Evolutionary conservation across 2,113 vertebrate genomes (phyloP), one percentile per base, ranked within the genome.

Genomic region (Microtus pennsylvanicus): DNA sequence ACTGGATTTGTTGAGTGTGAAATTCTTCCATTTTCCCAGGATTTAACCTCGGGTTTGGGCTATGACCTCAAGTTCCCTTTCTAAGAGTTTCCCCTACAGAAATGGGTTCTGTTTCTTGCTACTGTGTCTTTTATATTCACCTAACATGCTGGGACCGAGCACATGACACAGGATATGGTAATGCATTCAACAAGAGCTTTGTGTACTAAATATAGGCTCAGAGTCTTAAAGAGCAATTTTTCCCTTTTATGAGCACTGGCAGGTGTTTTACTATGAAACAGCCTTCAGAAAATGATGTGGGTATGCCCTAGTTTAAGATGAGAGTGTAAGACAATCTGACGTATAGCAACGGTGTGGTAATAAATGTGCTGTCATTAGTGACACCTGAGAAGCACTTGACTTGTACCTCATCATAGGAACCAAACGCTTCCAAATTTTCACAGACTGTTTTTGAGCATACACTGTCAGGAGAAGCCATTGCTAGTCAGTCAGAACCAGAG

Each of bases 131-230:
- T 94, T 82, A 65, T 11, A 38, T 92, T 96, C 92, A 91, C 86
- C 82, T 89, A 83, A 33, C 90, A 58, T 24, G 47, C 93, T 91
- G 82, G 94, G 89, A 93, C 89, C 69, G 91, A 74, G 45, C 38
- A 1, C 82, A 83, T 89, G 94, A 87, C 96, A 97, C 97, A 97
- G 97, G 95, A 97, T 98, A 97, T 98, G 97, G 80, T 96, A 97
- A 97, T 95, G 58, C 96, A 92, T 97, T 96, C 96, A 98, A 97
- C 74, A 97, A 91, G 96, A 95, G 96, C 86, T 96, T 97, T 96
- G 89, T 97, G 91, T 97, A 97, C 98, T 97, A 96, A 97, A 97
- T 97, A 91, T 98, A 98, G 95, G 85, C 52, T 85, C 82, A 50
- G 94, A 87, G 70, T 95, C 96, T 94, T 74, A 81, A 94, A 96